phyloP scores from a whole-genome alignment of 2,113 vertebrate species.

The Morone chrysops region DNA sequence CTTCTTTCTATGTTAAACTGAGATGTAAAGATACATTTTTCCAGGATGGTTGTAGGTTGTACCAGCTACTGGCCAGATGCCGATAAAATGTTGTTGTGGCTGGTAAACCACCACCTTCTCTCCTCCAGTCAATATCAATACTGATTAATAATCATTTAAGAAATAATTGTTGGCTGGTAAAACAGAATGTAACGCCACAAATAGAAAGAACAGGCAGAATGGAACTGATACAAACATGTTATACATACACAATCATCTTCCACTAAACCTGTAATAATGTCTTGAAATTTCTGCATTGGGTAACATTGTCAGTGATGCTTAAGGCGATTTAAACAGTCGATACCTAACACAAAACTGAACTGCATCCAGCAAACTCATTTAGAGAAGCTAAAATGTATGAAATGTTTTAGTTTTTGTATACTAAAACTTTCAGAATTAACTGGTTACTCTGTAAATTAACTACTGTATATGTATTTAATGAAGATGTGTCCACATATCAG shows the following conservation, averaged over 20 bases:
- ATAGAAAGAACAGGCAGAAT: neutral
- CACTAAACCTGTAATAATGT: slow-evolving; percentile 9
- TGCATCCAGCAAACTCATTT: slow-evolving; percentile 4
- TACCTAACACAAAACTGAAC: neutral
- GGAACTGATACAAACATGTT: slow-evolving; percentile 2
- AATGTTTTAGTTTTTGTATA: neutral
- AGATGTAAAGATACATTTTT: neutral
- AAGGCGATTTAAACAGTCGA: neutral
- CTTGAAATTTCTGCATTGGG: neutral
- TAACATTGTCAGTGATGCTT: neutral
- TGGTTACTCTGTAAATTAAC: slow-evolving; percentile 22
- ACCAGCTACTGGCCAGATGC: neutral
- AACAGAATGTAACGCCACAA: neutral
- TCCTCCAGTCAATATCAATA: neutral
- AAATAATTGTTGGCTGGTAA: neutral
- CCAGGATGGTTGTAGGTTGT: neutral
- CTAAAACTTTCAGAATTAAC: neutral
- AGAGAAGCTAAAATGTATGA: slow-evolving; percentile 9
- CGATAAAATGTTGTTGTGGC: neutral
- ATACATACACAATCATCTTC: slow-evolving; percentile 33
- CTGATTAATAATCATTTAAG: too few relatives aligned
- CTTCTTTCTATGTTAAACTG: too few relatives aligned
- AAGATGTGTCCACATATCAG: neutral
- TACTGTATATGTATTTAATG: slow-evolving; percentile 17
- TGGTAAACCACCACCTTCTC: neutral